Conservation (phyloP, 1,140 invertebrate genomes). For the Bombyx mandarina region DNA sequence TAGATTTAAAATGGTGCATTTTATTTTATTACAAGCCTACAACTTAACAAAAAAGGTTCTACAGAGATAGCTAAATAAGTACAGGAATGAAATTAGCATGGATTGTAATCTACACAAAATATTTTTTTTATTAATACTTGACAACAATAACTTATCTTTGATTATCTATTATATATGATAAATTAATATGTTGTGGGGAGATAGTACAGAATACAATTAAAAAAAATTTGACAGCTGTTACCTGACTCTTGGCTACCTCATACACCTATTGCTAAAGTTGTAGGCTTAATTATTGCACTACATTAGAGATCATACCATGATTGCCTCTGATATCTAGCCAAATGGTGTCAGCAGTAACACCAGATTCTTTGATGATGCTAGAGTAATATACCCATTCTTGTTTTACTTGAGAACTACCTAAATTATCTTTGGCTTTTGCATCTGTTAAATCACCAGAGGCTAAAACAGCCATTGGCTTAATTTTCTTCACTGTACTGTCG, state of each 20-base stretch:
- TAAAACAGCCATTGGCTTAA: slow-evolving; percentile 86
- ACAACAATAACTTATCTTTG: too few species aligned
- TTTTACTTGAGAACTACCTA: slow-evolving; percentile 86
- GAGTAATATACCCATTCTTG: slow-evolving; percentile 89
- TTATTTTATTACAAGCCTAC: slow-evolving; percentile 4
- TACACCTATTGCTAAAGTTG: background rate
- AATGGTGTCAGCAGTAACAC: slow-evolving; percentile 77
- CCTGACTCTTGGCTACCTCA: too few species aligned
- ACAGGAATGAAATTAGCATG: too few species aligned
- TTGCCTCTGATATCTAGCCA: slow-evolving; percentile 96
- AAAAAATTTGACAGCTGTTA: too few species aligned
- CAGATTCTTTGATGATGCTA: slow-evolving; percentile 78
- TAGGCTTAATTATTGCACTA: background rate
- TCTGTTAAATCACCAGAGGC: slow-evolving; percentile 93
- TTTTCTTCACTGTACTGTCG: slow-evolving; percentile 78
- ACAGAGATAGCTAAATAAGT: too few species aligned
- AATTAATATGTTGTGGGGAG: too few species aligned
- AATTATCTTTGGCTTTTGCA: slow-evolving; percentile 83
- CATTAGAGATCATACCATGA: slow-evolving; percentile 79
- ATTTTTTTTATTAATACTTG: too few species aligned
- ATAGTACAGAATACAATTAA: too few species aligned
- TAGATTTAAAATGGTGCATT: slow-evolving; percentile 3
- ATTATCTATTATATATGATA: too few species aligned
- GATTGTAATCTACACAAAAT: too few species aligned
- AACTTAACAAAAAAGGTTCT: too few species aligned